Evolutionary conservation across 2,888 invertebrate genomes (phyloP), one percentile per base, ranked within the genome.

Genomic region (Elysia crispata): DNA sequence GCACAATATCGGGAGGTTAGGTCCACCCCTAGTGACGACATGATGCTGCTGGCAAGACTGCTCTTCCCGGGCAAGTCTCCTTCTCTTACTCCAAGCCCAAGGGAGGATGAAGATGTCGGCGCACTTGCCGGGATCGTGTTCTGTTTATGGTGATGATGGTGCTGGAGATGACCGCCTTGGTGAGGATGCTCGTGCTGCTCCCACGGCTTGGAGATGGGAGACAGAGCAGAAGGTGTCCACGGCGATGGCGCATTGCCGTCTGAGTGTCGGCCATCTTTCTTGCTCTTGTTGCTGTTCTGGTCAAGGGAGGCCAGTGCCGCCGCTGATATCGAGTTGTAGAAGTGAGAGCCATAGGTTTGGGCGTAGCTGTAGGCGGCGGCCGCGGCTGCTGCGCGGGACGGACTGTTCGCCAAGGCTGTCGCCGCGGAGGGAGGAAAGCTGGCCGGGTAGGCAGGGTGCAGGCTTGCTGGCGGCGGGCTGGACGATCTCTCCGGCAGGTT

Each of bases 1-100:
- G 80, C 69, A 31, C 80, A 70, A 25, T 80, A 76, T 30, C 74
- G 75, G n/a, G 80, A 57, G 28, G 80, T 70, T 25, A 80, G 60
- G 30, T 80, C 80, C n/a, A 79, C 28, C 6, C 79, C 74, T 0
- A 67, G 66, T 33, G 23, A 62, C 1, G 66, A 8, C 13, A 23
- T 30, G 28, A 79, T 57, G 15, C 66, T 23, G 73, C 74, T 79
- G 23, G 67, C 25, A 50, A 74, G n/a, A 11, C 66, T 64, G 0
- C 74, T 23, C n/a, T 20, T 60, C n/a, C 15, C 15, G 60, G 60
- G 6, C 23, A 60, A 15, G 60, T 23, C 60, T 23, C n/a, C 20
- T 5, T 23, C 23, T 20, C n/a, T 20, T 15, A 23, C 3, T 5
- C 23, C 60, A 6, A 20, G 60, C 60, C 3, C n/a, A 5, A 23